These are phyloP conservation scores for Butastur rufipennis DNA, from an alignment of 2,113 vertebrate species.

Conservation along the genomic window DNA sequence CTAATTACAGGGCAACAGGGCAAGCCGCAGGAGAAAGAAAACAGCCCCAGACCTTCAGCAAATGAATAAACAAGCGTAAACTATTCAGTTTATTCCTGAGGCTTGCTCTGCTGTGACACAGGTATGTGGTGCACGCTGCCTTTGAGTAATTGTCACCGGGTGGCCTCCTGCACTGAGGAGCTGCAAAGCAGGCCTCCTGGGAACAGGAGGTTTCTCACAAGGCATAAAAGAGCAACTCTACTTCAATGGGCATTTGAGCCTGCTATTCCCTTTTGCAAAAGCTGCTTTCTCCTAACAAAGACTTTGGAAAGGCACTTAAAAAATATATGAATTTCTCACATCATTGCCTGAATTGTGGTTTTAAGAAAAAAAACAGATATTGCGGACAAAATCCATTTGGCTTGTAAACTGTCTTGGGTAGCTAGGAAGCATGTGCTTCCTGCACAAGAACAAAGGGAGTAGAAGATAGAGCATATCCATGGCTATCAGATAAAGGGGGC, in stretches of 20 bases:
- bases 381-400: background rate
- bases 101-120: background rate
- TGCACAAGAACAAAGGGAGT: background rate
- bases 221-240: background rate
- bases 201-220: background rate
- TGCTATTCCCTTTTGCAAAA: background rate
- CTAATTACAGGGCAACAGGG: background rate
- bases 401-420: background rate
- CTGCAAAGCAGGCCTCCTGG: background rate
- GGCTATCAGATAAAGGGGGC: background rate
- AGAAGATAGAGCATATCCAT: background rate
- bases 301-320: background rate
- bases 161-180: background rate
- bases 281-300: background rate
- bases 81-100: background rate
- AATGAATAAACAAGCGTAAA: background rate
- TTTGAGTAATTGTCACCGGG: rapidly evolving
- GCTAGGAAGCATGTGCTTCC: background rate
- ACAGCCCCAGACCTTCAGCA: background rate
- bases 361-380: background rate
- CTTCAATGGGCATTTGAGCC: background rate
- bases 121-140: background rate
- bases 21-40: background rate
- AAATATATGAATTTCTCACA: background rate
- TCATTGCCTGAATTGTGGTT: background rate